Base-by-base conservation (phyloP, 2,113 vertebrate genomes). In the Bothrops jararaca region DNA sequence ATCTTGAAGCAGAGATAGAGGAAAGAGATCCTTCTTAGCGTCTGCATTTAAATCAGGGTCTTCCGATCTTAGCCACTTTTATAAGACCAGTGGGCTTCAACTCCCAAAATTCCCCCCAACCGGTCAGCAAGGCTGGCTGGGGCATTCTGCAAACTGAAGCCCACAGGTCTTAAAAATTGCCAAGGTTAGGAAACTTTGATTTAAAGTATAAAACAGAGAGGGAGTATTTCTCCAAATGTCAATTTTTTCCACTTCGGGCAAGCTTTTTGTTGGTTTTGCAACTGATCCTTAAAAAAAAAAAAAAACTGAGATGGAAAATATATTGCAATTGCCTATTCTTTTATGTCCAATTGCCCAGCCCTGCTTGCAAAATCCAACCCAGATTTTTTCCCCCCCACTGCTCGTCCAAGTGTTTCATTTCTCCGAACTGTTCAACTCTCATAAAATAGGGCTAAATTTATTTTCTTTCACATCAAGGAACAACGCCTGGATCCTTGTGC, bases 341-440 rank as follows among this genome's bases (percentile, higher is more conserved):
- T 69, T 74, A 74, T 34, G n/a, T 34, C n/a, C n/a, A 34, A 34
- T 29, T 74, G 64, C 29, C 64, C 29, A 74, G 34, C 64, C 12
- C n/a, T 6, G 13, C n/a, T 74, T 74, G 29, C 29, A 74, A 74
- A n/a, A 74, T 34, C 29, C 26, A 29, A 26, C 24, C 12, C 64
- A 74, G 48, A 2, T 69, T 24, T 24, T 9, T 0, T 0, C 0
- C 1, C 29, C 3, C 12, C 12, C 12, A n/a, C 13, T 74, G 13
- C 13, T 34, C 1, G 1, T 34, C 64, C 64, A 69, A 57, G 1
- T 74, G 5, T 18, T 34, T 74, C 29, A 74, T 74, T 74, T 74
- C 64, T 74, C n/a, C 5, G 4, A 15, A n/a, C 3, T 69, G 29
- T 34, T 69, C 64, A 34, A 69, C 29, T 13, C 64, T 34, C 64